These are phyloP conservation scores for Serilophus lunatus DNA, from an alignment of 2,113 vertebrate species.

Conservation along the genomic window DNA sequence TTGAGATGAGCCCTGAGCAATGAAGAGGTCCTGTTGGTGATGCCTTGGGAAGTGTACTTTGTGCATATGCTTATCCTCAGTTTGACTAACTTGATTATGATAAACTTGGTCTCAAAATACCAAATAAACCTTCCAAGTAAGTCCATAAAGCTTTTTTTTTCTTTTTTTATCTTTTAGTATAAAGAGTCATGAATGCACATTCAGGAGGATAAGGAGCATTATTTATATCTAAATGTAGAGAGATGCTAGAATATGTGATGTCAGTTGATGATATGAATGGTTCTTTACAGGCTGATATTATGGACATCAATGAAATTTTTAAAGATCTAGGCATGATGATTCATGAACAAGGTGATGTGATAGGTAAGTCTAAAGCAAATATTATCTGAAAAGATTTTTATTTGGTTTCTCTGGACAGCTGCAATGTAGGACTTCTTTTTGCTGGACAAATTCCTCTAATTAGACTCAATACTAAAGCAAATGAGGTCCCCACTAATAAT, in stretches of 20 bases:
- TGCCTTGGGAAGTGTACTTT: not conserved
- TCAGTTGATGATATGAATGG: not conserved
- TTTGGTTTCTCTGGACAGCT: not conserved
- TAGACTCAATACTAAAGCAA: not conserved
- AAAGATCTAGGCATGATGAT: constrained; percentile 98
- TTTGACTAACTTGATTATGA: not conserved
- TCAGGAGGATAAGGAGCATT: not conserved
- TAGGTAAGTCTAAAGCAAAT: constrained; percentile 81
- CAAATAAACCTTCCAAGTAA: not conserved
- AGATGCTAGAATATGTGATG: not conserved
- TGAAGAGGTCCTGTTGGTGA: not conserved
- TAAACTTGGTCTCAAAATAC: not conserved
- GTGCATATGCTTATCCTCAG: not conserved
- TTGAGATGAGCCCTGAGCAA: not conserved
- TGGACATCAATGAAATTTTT: constrained; percentile 97
- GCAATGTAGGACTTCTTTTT: not conserved
- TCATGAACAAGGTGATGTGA: constrained; percentile 95
- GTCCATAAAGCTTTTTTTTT: not conserved
- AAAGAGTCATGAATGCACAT: not conserved
- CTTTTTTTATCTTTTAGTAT: not conserved
- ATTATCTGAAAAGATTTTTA: not conserved
- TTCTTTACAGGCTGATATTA: constrained; percentile 87
- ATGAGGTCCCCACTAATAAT: not conserved
- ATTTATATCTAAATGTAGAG: not conserved
- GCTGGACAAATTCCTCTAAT: not conserved